Base-by-base conservation (phyloP, 2,888 invertebrate species). In the Eumerus sabulonum region DNA sequence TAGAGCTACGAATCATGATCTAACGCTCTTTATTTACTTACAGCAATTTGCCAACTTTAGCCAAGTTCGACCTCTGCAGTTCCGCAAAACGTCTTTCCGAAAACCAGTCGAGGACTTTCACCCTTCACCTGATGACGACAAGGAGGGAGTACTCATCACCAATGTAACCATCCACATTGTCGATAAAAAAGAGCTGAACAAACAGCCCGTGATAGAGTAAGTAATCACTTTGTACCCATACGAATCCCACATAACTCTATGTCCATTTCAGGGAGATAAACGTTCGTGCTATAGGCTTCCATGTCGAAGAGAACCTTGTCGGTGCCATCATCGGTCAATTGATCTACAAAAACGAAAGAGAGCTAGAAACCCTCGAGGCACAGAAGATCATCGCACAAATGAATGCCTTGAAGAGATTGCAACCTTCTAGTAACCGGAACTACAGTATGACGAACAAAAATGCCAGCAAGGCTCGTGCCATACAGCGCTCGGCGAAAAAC, bases 91-190 rank as follows among this genome's bases (percentile, higher is more conserved):
- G 67, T 36, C 82, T 47, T 73, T 82, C 70, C 47, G 82, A 53
- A 72, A 82, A 62, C 62, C 82, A 57, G 57, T 76, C 67, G 51
- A 84, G 54, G 1, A 66, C 70, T 64, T 74, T 4, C 48, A 54
- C 11, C 35, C 85, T 0, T 59, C 85, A 0, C 27, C 27, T 27
- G 89, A 88, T 44, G 83, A 87, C 0, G 86, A 85, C 70, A 90
- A 90, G 56, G 93, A 94, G 68, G 85, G 93, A 17, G 93, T 93
- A 12, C 90, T 96, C 18, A 91, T 94, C 5, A 96, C 96, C 1
- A 96, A 96, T 84, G 93, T 96, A 0, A 95, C 95, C 9, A 93
- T 96, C 56, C 95, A 95, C 84, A 93, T 96, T 9, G 95, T 96
- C 0, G 93, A 93, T 87, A 93, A 94, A 0, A 92, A 93, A 77